phyloP scores from a whole-genome alignment of 2,113 vertebrate species.

The Nycticryphes semicollaris region DNA sequence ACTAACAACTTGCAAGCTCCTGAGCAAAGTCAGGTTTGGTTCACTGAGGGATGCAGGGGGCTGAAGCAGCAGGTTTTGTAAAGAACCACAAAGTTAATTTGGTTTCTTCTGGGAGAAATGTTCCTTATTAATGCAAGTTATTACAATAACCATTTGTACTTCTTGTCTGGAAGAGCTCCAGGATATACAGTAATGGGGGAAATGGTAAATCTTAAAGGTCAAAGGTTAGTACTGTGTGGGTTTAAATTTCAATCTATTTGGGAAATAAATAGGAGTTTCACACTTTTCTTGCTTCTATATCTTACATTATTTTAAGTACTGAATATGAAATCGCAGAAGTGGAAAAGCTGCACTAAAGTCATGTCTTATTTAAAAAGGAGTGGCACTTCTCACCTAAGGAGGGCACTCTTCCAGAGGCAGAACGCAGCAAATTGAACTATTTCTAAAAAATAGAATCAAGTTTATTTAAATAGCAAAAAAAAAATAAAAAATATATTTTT shows the following conservation, averaged over 20 bases:
- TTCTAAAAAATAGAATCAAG: background rate
- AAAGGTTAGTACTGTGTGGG: background rate
- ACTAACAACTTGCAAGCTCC: background rate
- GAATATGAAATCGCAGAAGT: background rate
- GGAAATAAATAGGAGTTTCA: background rate
- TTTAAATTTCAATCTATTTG: background rate
- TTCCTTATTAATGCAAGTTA: background rate
- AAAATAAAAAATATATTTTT: too few species aligned
- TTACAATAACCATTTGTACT: background rate
- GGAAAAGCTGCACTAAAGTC: background rate
- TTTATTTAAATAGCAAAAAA: background rate
- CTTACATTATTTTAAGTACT: background rate
- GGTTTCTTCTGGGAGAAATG: background rate
- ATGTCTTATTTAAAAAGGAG: background rate
- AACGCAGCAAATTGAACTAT: background rate
- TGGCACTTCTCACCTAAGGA: background rate
- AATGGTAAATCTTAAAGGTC: background rate
- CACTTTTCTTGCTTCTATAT: background rate
- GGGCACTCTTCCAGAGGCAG: background rate
- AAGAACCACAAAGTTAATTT: background rate
- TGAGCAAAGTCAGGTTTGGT: background rate
- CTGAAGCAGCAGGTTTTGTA: background rate
- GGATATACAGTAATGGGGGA: background rate
- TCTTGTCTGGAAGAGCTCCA: background rate
- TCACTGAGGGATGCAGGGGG: accelerated